phyloP scores from a whole-genome alignment of 2,797 vertebrate species.

The Aldrovandia affinis region DNA sequence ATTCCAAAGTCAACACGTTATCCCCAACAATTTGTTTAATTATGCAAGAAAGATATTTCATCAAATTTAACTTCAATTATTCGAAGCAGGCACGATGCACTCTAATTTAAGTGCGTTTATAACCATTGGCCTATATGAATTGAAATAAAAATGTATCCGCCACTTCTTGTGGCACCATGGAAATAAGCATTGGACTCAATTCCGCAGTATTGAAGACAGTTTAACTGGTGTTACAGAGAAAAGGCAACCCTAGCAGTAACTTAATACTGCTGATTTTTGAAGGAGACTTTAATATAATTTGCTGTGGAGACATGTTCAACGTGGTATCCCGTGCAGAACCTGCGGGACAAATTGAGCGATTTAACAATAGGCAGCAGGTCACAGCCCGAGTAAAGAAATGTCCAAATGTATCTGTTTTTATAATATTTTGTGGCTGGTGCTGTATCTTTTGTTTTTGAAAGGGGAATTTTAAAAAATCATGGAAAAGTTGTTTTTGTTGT shows the following conservation, averaged over 20 bases:
- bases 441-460: constrained; percentile 13
- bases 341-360: neutral
- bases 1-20: neutral
- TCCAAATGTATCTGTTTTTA: constrained; percentile 27
- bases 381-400: constrained; percentile 16
- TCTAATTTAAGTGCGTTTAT: neutral
- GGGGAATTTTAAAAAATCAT: neutral
- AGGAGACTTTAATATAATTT: neutral
- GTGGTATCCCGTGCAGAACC: neutral
- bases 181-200: neutral
- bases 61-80: neutral
- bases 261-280: neutral
- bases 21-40: neutral
- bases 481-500: neutral
- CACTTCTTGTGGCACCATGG: neutral
- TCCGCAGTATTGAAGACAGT: neutral
- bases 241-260: neutral
- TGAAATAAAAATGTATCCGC: neutral
- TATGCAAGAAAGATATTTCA: neutral
- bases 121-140: neutral
- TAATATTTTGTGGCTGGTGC: constrained; percentile 21
- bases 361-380: constrained; percentile 14
- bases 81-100: neutral
- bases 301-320: neutral
- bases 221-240: neutral